Conservation (phyloP, 1,140 invertebrate species). For the Arion vulgaris region DNA sequence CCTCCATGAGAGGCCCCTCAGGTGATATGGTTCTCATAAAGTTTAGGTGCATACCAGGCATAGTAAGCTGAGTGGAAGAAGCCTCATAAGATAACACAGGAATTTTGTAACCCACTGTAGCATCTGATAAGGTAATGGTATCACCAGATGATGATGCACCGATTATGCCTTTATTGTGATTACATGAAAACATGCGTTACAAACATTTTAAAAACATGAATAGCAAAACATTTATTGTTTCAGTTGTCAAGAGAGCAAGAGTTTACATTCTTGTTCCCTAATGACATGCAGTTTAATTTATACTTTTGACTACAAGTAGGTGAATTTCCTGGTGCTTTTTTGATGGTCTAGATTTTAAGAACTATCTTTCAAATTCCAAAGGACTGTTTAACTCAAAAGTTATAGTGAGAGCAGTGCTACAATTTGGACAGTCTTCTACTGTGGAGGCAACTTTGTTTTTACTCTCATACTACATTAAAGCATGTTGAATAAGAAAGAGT, state of each 20-base stretch:
- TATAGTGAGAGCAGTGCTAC: too few species aligned
- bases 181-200: not conserved
- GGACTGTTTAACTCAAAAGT: too few species aligned
- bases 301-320: too few species aligned
- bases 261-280: too few species aligned
- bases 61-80: conserved; percentile 82
- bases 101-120: conserved; percentile 70
- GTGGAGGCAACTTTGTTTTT: too few species aligned
- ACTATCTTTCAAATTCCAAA: too few species aligned
- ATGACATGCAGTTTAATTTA: too few species aligned
- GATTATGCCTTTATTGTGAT: conserved; percentile 53
- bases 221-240: not conserved
- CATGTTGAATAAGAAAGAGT: too few species aligned
- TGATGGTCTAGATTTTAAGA: too few species aligned
- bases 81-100: conserved; percentile 86
- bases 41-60: conserved; percentile 82
- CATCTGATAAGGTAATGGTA: conserved; percentile 48
- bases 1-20: conserved; percentile 77
- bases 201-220: not conserved
- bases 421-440: too few species aligned
- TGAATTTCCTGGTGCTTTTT: too few species aligned
- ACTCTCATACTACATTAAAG: too few species aligned
- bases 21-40: conserved; percentile 86
- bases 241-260: not conserved
- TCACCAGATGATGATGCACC: conserved; percentile 54